A percentile compares a stretch with the other conserved stretches of the same genome.
These are phyloP conservation scores for Atta cephalotes DNA, from an alignment of 1,140 invertebrate genomes.

Conservation along the genomic window DNA sequence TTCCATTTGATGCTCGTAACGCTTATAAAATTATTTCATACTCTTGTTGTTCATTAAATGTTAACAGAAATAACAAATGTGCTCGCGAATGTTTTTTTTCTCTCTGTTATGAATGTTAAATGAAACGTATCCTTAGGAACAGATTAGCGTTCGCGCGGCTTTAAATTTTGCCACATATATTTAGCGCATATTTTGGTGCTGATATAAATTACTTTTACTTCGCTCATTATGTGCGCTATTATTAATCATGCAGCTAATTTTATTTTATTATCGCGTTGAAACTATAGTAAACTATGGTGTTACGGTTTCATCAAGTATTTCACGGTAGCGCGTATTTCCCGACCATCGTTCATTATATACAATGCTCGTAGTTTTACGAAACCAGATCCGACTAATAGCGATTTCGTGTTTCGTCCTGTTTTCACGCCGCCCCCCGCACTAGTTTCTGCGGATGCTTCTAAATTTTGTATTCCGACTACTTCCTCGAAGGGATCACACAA, in stretches of 20 bases:
- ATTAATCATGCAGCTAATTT: not conserved
- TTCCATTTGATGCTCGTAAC: no score
- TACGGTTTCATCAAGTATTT: not conserved
- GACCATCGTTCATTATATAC: not conserved
- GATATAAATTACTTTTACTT: not conserved
- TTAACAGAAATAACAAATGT: no score
- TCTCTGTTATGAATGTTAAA: no score
- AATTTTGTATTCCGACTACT: constrained; percentile 22
- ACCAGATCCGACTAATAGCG: constrained; percentile 24
- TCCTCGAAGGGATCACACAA: constrained; percentile 19
- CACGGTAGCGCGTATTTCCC: not conserved
- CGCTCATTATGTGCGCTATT: not conserved
- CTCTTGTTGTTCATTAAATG: no score
- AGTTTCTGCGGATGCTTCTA: constrained; percentile 10
- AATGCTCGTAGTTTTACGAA: constrained; percentile 24
- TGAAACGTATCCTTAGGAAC: not conserved
- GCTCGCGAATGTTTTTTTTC: no score
- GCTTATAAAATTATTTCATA: no score
- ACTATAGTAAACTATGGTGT: not conserved
- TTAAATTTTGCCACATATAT: not conserved
- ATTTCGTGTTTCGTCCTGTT: constrained; percentile 38
- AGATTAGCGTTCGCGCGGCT: not conserved
- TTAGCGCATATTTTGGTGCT: not conserved
- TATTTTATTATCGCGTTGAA: not conserved
- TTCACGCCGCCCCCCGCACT: not conserved